Percentiles rank a stretch among this genome's conserved stretches.
These are phyloP conservation scores for Cladorhizidae sp. DNA, from an alignment of 37 sponge, comb jelly and placozoan species.

Conservation along the genomic window DNA sequence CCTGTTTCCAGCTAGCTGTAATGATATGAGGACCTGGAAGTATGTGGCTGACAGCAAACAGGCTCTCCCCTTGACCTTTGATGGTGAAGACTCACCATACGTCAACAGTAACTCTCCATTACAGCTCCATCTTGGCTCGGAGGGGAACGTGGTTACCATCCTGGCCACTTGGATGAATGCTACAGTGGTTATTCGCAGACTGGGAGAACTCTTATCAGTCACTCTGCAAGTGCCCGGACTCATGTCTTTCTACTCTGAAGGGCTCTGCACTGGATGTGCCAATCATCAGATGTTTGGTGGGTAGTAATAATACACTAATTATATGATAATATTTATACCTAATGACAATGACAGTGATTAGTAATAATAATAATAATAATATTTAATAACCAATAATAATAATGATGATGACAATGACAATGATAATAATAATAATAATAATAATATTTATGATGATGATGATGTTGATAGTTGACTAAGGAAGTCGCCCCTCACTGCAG, in stretches of 20 bases:
- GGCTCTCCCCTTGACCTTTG: conserved; percentile 26
- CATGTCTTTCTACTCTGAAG: conserved; percentile 15
- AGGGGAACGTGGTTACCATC: conserved; percentile 9
- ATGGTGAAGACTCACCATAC: not conserved
- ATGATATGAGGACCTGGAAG: not conserved
- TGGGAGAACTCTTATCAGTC: conserved; percentile 35
- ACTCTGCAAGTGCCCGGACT: conserved; percentile 31
- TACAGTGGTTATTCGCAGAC: conserved; percentile 35
- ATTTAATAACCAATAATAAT: no score
- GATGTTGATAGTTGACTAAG: no score
- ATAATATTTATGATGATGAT: no score
- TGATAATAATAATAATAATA: no score
- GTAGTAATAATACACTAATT: no score
- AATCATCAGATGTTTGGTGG: not conserved
- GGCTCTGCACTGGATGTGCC: conserved; percentile 45
- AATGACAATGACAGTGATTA: no score
- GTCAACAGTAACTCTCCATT: not conserved
- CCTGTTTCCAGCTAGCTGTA: not conserved
- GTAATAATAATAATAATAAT: no score
- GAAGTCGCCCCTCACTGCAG: no score
- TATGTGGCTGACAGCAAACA: conserved; percentile 7
- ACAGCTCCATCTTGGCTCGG: not conserved
- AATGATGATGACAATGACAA: no score
- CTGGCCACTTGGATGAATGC: conserved; percentile 47
- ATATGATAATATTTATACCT: no score